Evolutionary conservation across 2,888 invertebrate species (phyloP).

Genomic region (Cacoxenus indagator): DNA sequence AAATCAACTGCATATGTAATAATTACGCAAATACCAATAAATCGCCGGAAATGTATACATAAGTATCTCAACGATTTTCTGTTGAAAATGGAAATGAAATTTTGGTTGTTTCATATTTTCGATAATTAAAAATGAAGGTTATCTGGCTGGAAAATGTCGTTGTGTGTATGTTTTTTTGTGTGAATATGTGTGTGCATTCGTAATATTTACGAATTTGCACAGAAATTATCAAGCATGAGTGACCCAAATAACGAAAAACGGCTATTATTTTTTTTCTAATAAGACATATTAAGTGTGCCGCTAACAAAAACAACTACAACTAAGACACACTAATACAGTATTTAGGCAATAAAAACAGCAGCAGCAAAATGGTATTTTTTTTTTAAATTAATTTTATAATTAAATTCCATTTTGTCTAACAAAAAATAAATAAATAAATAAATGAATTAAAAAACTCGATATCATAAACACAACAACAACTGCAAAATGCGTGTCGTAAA

Average conservation of each 20-base stretch:
- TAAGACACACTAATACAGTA: not conserved
- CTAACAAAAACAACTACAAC: not conserved
- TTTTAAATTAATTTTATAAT: slow-evolving; percentile 60
- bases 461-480: not conserved
- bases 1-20: too few species aligned
- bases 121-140: too few species aligned
- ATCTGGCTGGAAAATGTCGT: too few species aligned
- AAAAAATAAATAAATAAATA: not conserved
- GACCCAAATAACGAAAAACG: slow-evolving; percentile 1
- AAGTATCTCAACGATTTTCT: too few species aligned
- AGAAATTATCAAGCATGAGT: not conserved
- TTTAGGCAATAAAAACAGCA: not conserved
- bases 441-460: not conserved
- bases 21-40: too few species aligned
- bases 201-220: not conserved
- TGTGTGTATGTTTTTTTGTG: too few species aligned
- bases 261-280: not conserved
- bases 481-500: not conserved
- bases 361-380: not conserved
- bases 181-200: not conserved
- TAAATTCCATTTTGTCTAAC: slow-evolving; percentile 55
- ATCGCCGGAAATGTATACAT: too few species aligned
- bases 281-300: not conserved
- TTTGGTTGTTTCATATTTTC: too few species aligned
- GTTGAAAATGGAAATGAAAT: too few species aligned